Base-by-base conservation (phyloP, 2,113 vertebrate species). In the Diglossa brunneiventris region DNA sequence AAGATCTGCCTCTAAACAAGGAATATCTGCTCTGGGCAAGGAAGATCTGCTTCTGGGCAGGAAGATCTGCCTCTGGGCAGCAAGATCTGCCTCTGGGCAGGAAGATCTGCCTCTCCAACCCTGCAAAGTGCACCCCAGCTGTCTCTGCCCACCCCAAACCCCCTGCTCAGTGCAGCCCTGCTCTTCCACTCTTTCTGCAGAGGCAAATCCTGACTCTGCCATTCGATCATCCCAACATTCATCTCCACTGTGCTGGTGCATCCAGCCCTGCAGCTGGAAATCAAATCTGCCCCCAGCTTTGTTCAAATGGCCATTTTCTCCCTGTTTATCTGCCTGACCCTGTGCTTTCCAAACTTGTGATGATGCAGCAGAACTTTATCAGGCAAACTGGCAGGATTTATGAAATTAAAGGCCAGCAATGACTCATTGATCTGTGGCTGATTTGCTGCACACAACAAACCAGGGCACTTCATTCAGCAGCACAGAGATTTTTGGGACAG, bases 241-340 rank as follows among this genome's bases (percentile, higher is more conserved):
- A 53, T 44, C 67, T 33, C 64, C 66, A 50, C 35, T 15, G 28
- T 8, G 76, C 61, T 81, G 35, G 4, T 68, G 70, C 37, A 64
- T 52, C 79, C 75, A 93, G 66, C 52, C 66, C 85, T 46, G 64
- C 47, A 72, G 46, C 72, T 89, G 87, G 50, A 62, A 76, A 55
- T 16, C 39, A 30, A 15, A n/a, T 7, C 52, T 52, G 37, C 7
- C 41, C 20, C 33, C 16, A 20, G 14, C 42, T 83, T 44, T 10
- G 2, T 46, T 62, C 73, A 35, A 67, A 62, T 22, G 50, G 15
- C 26, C 0, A 3, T 19, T 56, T 70, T 18, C 10, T 6, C 26
- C 50, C 31, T 13, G 16, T 68, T 83, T 33, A 37, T 87, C 64
- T 91, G 39, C 39, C 39, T 10, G 39, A 39, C 24, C 9, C 70